Evolutionary conservation across 92 coral and sea anemone genomes (phyloP).

Genomic region (Phenganax marumi): DNA sequence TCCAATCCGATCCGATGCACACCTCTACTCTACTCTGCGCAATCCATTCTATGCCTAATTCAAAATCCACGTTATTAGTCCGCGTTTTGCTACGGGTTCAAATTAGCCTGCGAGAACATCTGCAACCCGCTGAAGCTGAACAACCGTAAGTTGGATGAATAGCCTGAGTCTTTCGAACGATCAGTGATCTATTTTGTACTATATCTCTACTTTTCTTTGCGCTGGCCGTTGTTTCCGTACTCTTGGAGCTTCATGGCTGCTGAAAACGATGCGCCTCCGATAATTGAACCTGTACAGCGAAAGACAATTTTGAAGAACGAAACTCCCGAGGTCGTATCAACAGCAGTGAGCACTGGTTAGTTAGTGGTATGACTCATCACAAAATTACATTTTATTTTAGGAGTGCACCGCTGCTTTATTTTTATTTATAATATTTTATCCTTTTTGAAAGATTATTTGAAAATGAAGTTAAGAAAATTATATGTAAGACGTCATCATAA

Average conservation of each 20-base stretch:
- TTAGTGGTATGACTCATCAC: not conserved
- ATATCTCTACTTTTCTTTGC: too few relatives aligned
- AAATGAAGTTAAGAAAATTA: not conserved
- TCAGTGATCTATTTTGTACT: too few relatives aligned
- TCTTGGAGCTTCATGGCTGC: not conserved
- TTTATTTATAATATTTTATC: not conserved
- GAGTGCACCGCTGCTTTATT: not conserved
- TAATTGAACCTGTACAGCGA: slow-evolving; percentile 1
- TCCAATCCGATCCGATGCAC: too few relatives aligned
- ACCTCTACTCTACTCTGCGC: too few relatives aligned
- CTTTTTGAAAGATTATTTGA: not conserved
- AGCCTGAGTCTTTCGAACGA: too few relatives aligned
- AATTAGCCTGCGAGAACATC: too few relatives aligned
- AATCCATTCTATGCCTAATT: too few relatives aligned
- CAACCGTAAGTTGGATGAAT: too few relatives aligned
- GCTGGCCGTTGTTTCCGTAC: too few relatives aligned
- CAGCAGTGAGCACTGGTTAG: slow-evolving; percentile 11
- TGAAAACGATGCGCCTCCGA: slow-evolving; percentile 6
- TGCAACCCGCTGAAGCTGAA: too few relatives aligned
- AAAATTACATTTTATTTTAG: not conserved
- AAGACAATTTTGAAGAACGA: slow-evolving; percentile 17
- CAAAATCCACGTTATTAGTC: too few relatives aligned
- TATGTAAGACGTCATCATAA: slow-evolving; percentile 3
- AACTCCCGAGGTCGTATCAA: slow-evolving; percentile 23
- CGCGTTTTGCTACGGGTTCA: too few relatives aligned